These are phyloP conservation scores for Zosterops pallidus DNA, from an alignment of 2,113 vertebrate genomes.

Conservation along the genomic window DNA sequence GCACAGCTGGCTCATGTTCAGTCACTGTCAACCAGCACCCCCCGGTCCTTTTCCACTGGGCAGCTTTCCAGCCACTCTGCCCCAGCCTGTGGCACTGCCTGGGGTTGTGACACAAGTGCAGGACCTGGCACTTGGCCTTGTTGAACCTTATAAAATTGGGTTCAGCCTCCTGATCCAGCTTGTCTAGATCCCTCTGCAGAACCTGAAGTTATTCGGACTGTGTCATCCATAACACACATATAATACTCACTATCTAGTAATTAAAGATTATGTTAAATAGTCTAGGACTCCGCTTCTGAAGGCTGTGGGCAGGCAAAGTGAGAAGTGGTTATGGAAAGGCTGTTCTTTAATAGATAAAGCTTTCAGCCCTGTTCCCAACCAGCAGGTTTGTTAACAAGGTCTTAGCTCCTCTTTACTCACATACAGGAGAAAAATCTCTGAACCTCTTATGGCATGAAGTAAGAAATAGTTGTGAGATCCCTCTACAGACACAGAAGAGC, in stretches of 20 bases:
- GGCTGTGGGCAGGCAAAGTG: background rate
- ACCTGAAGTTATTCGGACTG: background rate
- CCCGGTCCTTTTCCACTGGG: too few relatives aligned
- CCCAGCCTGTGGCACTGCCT: background rate
- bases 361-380: background rate
- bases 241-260: background rate
- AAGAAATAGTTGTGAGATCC: background rate
- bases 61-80: background rate
- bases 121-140: background rate
- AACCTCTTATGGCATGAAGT: background rate
- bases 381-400: background rate
- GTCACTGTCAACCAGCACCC: background rate
- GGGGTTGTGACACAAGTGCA: background rate
- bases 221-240: background rate
- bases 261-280: background rate
- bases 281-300: background rate
- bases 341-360: background rate
- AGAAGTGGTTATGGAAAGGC: background rate
- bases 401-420: background rate
- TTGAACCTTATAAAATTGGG: background rate
- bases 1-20: background rate
- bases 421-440: background rate
- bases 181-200: background rate
- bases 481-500: background rate
- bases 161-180: background rate